These are phyloP conservation scores for Hoplostethus atlanticus DNA, from an alignment of 2,797 vertebrate species.

Conservation along the genomic window DNA sequence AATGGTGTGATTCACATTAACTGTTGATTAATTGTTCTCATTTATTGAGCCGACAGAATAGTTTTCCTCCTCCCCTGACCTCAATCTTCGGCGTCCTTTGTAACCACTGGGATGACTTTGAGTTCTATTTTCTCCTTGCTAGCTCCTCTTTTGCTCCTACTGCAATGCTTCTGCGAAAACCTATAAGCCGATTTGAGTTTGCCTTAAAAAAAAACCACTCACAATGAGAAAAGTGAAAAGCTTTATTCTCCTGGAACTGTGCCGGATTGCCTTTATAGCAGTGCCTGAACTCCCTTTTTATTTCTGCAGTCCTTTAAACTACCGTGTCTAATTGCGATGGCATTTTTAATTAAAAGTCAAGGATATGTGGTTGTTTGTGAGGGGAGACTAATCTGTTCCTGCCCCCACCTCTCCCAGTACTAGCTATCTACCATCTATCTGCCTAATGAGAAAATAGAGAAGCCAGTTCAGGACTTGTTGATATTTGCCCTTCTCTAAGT, in stretches of 20 bases:
- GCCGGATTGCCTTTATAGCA: slow-evolving; percentile 83
- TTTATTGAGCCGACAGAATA: slow-evolving; percentile 76
- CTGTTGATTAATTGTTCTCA: slow-evolving; percentile 85
- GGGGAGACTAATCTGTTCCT: slow-evolving; percentile 85
- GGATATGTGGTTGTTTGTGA: slow-evolving; percentile 88
- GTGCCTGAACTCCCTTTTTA: slow-evolving; percentile 81
- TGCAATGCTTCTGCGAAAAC: slow-evolving; percentile 77
- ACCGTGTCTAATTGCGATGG: slow-evolving; percentile 88
- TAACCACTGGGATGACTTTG: slow-evolving; percentile 81
- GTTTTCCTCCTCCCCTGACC: slow-evolving; percentile 80
- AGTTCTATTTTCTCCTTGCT: slow-evolving; percentile 75
- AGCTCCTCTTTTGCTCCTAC: slow-evolving; percentile 73
- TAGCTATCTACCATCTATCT: slow-evolving; percentile 86
- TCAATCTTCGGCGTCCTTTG: slow-evolving; percentile 83
- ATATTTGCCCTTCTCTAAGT: slow-evolving; percentile 83
- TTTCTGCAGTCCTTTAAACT: slow-evolving; percentile 84
- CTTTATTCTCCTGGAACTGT: slow-evolving; percentile 84
- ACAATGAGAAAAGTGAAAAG: slow-evolving; percentile 80
- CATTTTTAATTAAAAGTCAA: slow-evolving; percentile 91
- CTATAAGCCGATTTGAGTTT: slow-evolving; percentile 87
- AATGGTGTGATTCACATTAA: slow-evolving; percentile 80
- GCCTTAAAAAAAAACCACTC: slow-evolving; percentile 70
- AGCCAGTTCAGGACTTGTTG: slow-evolving; percentile 83
- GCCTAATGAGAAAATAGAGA: slow-evolving; percentile 85
- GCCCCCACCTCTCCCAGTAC: slow-evolving; percentile 76